phyloP scores from a whole-genome alignment of 2,113 vertebrate genomes.

The Conger conger region DNA sequence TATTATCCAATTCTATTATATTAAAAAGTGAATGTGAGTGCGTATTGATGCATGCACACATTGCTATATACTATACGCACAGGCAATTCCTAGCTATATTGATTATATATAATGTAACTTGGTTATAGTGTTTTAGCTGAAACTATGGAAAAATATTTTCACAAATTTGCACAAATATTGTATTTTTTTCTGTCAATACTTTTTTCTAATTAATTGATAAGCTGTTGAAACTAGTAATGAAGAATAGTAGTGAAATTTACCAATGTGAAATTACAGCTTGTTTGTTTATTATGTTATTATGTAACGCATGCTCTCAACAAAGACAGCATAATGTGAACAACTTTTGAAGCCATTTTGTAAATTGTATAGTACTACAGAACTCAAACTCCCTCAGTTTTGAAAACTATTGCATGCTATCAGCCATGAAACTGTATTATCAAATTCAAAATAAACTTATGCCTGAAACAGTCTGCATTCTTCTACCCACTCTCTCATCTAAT shows the following conservation, averaged over 20 bases:
- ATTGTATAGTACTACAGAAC: too few species aligned
- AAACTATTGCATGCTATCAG: too few species aligned
- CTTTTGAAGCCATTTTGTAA: too few species aligned
- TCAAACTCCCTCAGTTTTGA: too few species aligned
- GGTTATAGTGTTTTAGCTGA: neutral
- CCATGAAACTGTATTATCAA: too few species aligned
- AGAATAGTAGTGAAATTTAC: neutral
- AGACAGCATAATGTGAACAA: too few species aligned
- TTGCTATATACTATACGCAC: neutral
- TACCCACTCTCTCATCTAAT: too few species aligned
- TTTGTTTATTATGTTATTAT: too few species aligned
- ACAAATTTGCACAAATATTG: neutral
- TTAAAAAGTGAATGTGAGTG: slow-evolving; percentile 1
- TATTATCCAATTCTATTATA: neutral
- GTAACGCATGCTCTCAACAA: too few species aligned
- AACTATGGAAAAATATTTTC: neutral
- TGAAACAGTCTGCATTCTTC: too few species aligned
- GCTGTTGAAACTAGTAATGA: too few species aligned
- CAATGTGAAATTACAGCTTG: neutral
- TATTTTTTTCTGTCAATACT: neutral
- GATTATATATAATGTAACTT: neutral
- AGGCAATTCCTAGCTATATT: neutral
- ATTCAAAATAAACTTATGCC: too few species aligned
- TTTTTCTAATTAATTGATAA: neutral
- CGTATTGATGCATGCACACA: neutral